A percentile compares a stretch with the other conserved stretches of the same genome.
Evolutionary conservation across 2,113 vertebrate genomes (phyloP).

Genomic region (Sturnira hondurensis): DNA sequence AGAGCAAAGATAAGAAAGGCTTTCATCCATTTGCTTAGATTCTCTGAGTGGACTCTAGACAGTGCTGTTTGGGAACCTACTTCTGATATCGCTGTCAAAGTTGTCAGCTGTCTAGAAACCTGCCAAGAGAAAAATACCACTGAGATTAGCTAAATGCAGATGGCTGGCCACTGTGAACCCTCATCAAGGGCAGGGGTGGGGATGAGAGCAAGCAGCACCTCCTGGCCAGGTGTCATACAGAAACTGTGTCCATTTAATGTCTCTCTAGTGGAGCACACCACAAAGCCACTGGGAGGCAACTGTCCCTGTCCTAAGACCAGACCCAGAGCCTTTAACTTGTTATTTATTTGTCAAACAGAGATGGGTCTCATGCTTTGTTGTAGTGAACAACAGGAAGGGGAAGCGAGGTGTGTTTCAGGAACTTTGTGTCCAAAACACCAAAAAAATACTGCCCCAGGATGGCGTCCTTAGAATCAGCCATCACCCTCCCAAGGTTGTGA

Average conservation of each 20-base stretch:
- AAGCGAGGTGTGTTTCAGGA: background rate
- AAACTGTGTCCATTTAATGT: background rate
- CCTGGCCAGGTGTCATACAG: background rate
- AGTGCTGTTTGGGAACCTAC: constrained; percentile 75
- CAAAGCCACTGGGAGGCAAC: background rate
- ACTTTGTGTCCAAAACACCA: background rate
- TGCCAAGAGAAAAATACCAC: constrained; percentile 64
- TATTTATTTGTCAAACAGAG: background rate
- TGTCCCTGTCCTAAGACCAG: no score
- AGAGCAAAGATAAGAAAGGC: constrained; percentile 70
- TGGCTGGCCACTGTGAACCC: background rate
- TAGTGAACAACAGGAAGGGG: background rate
- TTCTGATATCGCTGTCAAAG: constrained; percentile 80
- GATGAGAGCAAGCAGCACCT: background rate
- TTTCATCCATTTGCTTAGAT: constrained; percentile 70
- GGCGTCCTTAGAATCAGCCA: background rate
- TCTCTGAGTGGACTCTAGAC: constrained; percentile 47
- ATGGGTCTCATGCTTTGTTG: background rate
- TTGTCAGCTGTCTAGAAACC: constrained; percentile 78
- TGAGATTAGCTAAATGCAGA: constrained; percentile 78
- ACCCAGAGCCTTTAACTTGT: background rate
- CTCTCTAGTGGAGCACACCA: accelerated
- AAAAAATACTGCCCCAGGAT: background rate
- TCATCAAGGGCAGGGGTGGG: background rate
- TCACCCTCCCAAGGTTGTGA: background rate